These are phyloP conservation scores for Steromphala cineraria DNA, from an alignment of 2,888 invertebrate species.

Conservation along the genomic window DNA sequence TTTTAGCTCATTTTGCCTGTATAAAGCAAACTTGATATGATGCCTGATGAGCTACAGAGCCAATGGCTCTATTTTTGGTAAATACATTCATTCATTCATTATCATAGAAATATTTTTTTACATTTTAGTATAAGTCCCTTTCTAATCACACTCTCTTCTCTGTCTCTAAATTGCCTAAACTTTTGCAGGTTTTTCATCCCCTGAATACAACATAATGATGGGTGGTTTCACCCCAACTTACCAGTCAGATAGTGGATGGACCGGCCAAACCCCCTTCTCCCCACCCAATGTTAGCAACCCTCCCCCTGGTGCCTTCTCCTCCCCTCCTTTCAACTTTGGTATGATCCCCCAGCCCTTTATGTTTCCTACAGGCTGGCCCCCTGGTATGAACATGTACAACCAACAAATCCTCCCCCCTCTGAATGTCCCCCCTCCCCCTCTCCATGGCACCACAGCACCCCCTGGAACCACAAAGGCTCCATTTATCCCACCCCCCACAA, in stretches of 20 bases:
- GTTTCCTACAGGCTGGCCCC: conserved; percentile 27
- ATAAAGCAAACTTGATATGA: no score
- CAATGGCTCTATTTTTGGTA: no score
- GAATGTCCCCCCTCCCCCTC: conserved; percentile 24
- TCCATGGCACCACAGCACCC: not conserved
- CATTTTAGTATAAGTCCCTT: no score
- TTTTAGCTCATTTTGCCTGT: no score
- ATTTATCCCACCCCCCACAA: conserved; percentile 23
- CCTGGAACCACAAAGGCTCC: conserved; percentile 3
- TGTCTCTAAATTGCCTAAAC: no score
- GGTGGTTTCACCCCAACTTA: conserved; percentile 8
- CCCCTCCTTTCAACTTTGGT: conserved; percentile 26
- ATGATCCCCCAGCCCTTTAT: conserved; percentile 29
- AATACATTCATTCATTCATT: no score
- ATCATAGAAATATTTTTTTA: no score
- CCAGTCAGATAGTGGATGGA: not conserved
- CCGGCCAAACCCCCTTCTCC: conserved; percentile 12
- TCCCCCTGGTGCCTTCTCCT: conserved; percentile 18
- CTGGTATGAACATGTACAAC: conserved; percentile 25
- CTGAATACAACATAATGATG: conserved; percentile 12
- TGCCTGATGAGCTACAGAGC: no score
- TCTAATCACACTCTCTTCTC: no score
- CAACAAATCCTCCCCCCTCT: conserved; percentile 18
- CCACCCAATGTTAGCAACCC: conserved; percentile 14
- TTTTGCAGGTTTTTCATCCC: conserved; percentile 13